These are phyloP conservation scores for Macaria notata DNA, from an alignment of 2,888 invertebrate species.

Conservation along the genomic window DNA sequence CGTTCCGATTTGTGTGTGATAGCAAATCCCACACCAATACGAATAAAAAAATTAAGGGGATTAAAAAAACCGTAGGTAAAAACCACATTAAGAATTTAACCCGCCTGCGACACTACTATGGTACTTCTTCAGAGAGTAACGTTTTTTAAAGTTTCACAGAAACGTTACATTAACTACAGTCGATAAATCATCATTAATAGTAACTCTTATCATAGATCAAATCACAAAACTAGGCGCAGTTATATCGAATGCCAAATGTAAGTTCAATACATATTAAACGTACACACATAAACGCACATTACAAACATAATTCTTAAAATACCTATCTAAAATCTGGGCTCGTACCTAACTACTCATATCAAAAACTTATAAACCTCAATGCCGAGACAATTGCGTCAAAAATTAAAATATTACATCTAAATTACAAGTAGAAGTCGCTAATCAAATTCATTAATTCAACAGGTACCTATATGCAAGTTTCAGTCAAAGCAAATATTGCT, in stretches of 20 bases:
- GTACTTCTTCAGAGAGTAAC: no score
- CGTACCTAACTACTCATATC: conserved; percentile 4
- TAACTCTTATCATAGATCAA: not conserved
- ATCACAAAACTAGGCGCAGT: not conserved
- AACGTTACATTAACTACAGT: no score
- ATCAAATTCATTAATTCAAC: conserved; percentile 40
- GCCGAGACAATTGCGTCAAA: conserved; percentile 55
- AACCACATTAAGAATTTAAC: no score
- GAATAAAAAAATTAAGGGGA: no score
- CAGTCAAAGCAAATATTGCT: conserved; percentile 42
- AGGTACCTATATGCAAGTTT: conserved; percentile 60
- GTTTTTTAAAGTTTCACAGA: no score
- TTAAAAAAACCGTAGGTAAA: no score
- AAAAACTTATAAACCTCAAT: conserved; percentile 41
- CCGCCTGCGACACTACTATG: no score
- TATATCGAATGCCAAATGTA: not conserved
- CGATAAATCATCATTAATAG: no score
- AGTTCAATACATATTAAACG: conserved; percentile 7
- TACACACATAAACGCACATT: conserved; percentile 13
- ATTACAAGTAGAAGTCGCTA: conserved; percentile 43
- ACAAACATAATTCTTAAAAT: conserved; percentile 31
- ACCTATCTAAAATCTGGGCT: conserved; percentile 31
- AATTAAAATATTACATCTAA: conserved; percentile 52
- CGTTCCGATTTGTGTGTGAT: no score
- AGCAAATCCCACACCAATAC: no score